Evolutionary conservation across 92 coral and sea anemone species (phyloP), one percentile per base, ranked within the genome.

Genomic region (Epizoanthus rinbou): DNA sequence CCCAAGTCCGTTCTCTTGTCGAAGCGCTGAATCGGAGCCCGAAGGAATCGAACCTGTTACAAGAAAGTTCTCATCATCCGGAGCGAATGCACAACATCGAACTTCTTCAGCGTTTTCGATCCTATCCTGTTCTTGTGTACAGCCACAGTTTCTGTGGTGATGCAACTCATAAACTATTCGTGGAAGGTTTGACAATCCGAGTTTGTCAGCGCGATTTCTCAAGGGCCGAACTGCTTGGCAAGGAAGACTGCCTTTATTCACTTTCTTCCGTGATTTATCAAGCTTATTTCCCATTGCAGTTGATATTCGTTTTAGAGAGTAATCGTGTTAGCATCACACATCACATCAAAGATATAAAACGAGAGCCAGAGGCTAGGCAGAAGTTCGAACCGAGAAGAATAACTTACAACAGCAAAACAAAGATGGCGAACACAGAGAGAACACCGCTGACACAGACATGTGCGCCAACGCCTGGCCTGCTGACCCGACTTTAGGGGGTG

Each of bases 51-150:
- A 89, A 43, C 88, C 89, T 57, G 98, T 93, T 50, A 93, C 25
- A 73, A 93, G 68, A 2, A 92, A 64, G 25, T 88, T 80, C 82
- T 93, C 98, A 64, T 93, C 95, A 75, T 93, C 98, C 6, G 98
- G 98, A 10, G 91, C 85, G 80, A 93, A 93, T 21, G 86, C 86
- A 91, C 95, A 91, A 58, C 98, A 89, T 24, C 92, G 93, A 31
- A 93, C 83, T 78, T 93, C 94, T 75, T 89, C 92, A 47, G 79
- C 69, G 57, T 47, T 64, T 17, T 57, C 59, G 25, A 64, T 45
- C 6, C 78, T 74, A 56, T 87, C 91, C 33, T 85, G 86, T 25
- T 86, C 90, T 75, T 64, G 43, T 65, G 87, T 64, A 24, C 21
- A 50, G 45, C 73, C 82, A 33, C 87, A 74, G 65, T 64, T 74